These are phyloP conservation scores for Calliphora vomitoria DNA, from an alignment of 2,888 invertebrate species.

Conservation along the genomic window DNA sequence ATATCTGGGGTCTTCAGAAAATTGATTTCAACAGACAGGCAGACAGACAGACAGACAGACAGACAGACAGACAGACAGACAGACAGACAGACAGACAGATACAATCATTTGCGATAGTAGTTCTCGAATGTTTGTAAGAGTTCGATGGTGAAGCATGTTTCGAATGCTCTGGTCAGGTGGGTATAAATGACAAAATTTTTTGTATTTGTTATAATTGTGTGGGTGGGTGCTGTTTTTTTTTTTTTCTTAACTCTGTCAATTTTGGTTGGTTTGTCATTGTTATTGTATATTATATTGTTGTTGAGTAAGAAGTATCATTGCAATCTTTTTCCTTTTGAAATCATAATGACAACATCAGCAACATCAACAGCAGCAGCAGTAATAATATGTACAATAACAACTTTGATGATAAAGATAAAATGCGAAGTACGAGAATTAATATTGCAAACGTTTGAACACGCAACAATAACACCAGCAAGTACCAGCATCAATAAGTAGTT, in stretches of 20 bases:
- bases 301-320: conserved; percentile 1
- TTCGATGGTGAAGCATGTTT: no score
- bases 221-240: conserved; percentile 8
- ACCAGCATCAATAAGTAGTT: background rate
- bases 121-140: no score
- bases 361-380: background rate
- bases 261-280: conserved; percentile 7
- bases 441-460: conserved; percentile 27
- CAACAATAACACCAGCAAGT: conserved; percentile 1
- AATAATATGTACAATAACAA: conserved; percentile 1
- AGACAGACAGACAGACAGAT: no score
- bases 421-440: conserved; percentile 28
- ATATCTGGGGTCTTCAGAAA: no score
- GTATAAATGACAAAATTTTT: background rate
- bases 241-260: background rate
- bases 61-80: no score
- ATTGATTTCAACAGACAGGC: no score
- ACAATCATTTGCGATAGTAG: no score
- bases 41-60: no score
- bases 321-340: conserved; percentile 33
- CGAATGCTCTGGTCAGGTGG: no score
- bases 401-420: conserved; percentile 26
- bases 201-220: background rate
- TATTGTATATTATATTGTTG: conserved; percentile 16
- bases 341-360: conserved; percentile 21